phyloP scores from a whole-genome alignment of 2,113 vertebrate species.

The Rhinoptilus africanus region DNA sequence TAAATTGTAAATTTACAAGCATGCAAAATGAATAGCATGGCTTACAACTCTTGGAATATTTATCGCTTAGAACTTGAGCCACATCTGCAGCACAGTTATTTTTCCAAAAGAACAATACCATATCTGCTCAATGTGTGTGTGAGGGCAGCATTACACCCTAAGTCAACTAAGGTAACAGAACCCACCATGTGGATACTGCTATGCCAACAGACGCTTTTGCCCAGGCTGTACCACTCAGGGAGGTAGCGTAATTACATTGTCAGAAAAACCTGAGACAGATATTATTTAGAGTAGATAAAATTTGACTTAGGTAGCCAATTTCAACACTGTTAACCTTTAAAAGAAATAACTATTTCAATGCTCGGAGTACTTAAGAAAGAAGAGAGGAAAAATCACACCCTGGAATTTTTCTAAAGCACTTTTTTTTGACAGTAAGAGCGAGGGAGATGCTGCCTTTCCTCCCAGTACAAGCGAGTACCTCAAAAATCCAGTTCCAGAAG shows the following conservation, averaged over 20 bases:
- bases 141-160: not conserved
- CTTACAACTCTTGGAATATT: not conserved
- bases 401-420: not conserved
- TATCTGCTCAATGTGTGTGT: not conserved
- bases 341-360: not conserved
- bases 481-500: not conserved
- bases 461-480: not conserved
- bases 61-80: not conserved
- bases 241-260: not conserved
- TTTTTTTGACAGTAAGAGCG: not conserved
- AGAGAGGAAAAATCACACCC: not conserved
- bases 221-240: not conserved
- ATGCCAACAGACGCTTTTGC: slow-evolving; percentile 4
- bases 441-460: not conserved
- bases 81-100: not conserved
- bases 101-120: not conserved
- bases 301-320: not conserved
- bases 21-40: not conserved
- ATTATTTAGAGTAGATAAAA: slow-evolving; percentile 21
- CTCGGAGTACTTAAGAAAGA: not conserved
- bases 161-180: slow-evolving; percentile 10
- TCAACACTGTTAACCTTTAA: slow-evolving; percentile 35
- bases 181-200: not conserved
- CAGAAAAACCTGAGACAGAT: not conserved
- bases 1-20: too few relatives aligned